Evolutionary conservation across 2,113 vertebrate genomes (phyloP).

Genomic region (Notarius quadriscutis): DNA sequence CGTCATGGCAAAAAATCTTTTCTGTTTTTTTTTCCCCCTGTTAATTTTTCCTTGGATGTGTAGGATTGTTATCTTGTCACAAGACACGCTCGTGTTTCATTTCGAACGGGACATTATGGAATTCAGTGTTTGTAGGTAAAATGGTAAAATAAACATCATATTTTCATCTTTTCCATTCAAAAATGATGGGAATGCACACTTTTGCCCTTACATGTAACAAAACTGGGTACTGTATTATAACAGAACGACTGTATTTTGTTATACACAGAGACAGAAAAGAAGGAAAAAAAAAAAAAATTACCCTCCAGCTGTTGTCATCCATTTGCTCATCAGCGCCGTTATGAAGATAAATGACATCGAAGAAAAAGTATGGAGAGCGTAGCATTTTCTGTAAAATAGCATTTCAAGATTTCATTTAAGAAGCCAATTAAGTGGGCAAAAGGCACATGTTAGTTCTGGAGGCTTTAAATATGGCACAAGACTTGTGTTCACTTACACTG

Average conservation of each 20-base stretch:
- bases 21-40: not conserved
- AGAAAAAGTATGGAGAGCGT: slow-evolving; percentile 92
- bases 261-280: too few species aligned
- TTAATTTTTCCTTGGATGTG: not conserved
- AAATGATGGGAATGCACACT: not conserved
- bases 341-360: slow-evolving; percentile 87
- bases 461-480: not conserved
- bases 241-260: too few species aligned
- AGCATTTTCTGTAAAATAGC: slow-evolving; percentile 84
- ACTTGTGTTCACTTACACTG: slow-evolving; percentile 70
- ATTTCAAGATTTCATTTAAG: not conserved
- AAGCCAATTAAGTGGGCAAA: not conserved
- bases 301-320: slow-evolving; percentile 87
- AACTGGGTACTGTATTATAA: not conserved
- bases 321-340: slow-evolving; percentile 83
- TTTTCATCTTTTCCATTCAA: not conserved
- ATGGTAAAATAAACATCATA: not conserved
- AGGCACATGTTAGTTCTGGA: not conserved
- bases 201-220: not conserved
- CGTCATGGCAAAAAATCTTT: not conserved
- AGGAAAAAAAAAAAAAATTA: slow-evolving; percentile 48
- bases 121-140: not conserved
- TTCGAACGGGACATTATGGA: not conserved
- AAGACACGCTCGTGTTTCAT: not conserved
- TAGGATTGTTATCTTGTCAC: not conserved